Evolutionary conservation across 2,888 invertebrate species (phyloP), one percentile per base, ranked within the genome.

Genomic region (Drosophila peninsularis): DNA sequence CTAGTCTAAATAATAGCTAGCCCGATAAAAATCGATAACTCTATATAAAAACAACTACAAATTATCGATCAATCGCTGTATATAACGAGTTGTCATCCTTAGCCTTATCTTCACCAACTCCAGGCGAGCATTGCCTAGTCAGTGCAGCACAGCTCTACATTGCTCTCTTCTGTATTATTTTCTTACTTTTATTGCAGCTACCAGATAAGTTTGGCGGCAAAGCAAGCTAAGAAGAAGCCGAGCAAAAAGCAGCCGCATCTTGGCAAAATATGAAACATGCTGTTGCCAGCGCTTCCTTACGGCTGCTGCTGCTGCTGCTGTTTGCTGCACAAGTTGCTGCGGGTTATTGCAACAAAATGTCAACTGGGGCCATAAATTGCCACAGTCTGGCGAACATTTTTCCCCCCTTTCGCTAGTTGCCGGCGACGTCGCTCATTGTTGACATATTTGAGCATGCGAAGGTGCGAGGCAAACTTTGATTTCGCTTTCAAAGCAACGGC

Each of bases 321-420:
- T 30, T 30, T 30, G 62, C 19, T 52, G 47, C 71, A 67, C 64
- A 62, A 69, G 58, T 66, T 78, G 79, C 82, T 77, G 56, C 75
- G 75, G 85, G 85, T 73, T 87, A 84, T 82, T 78, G 88, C 82
- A 84, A 75, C 75, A 83, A 80, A 84, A 87, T 82, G 85, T 80
- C 82, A 87, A 80, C 77, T 69, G 78, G 70, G 73, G 73, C 85
- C 85, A 83, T 83, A 83, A 83, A 83, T 84, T 83, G 82, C 82
- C 70, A 78, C 85, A 78, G 82, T 77, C 80, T 83, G 83, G 73
- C 80, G 71, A 83, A 80, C 36, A 87, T 75, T 84, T 80, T 75
- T 24, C 11, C 10, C 10, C 17, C 10, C 11, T 13, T 14, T 17
- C 37, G 37, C 75, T 62, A 63, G 64, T 69, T 66, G 42, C 60